Evolutionary conservation across 64 coral and sea anemone species (phyloP).

Genomic region (Pocillopora verrucosa): DNA sequence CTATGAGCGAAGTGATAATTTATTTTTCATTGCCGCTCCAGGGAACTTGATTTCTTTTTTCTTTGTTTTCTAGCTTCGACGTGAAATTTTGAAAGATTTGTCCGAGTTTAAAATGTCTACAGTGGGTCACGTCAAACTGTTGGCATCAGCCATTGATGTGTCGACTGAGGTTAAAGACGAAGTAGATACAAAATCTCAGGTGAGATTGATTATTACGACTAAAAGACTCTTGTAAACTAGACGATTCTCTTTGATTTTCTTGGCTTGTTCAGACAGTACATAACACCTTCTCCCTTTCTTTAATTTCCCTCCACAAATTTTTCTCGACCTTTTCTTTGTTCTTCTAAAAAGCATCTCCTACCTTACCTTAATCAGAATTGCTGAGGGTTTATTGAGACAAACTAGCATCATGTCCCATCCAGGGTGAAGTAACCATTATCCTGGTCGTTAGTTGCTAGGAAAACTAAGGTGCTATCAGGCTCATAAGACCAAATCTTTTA

Average conservation of each 20-base stretch:
- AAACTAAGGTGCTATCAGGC: too few species aligned
- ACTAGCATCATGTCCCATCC: too few species aligned
- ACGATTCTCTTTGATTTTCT: neutral
- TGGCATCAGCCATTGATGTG: neutral
- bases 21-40: neutral
- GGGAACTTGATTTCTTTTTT: neutral
- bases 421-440: too few species aligned
- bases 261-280: too few species aligned
- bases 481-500: too few species aligned
- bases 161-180: neutral
- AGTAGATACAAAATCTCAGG: neutral
- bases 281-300: too few species aligned
- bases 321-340: too few species aligned
- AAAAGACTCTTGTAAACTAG: neutral
- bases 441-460: too few species aligned
- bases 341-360: too few species aligned
- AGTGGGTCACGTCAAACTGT: neutral
- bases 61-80: conserved; percentile 7
- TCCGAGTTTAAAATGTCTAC: neutral
- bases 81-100: neutral
- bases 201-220: neutral
- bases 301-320: too few species aligned
- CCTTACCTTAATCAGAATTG: too few species aligned
- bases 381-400: too few species aligned
- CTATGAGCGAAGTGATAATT: neutral